phyloP scores from a whole-genome alignment of 2,113 vertebrate genomes.

The Nanger granti region DNA sequence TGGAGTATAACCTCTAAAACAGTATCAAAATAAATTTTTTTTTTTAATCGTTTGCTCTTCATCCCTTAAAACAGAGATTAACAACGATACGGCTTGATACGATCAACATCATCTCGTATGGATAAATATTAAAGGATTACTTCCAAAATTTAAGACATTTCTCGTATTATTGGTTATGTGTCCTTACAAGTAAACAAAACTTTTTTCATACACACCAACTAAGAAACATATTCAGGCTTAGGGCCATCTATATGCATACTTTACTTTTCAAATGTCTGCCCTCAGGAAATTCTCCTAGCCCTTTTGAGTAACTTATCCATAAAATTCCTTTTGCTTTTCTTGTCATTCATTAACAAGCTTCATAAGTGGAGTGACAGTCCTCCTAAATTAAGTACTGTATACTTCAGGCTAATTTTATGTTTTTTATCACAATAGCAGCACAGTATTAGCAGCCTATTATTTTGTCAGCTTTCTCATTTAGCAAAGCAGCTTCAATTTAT shows the following conservation, averaged over 20 bases:
- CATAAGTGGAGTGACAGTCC: conserved; percentile 68
- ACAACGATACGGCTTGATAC: background rate
- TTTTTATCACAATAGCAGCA: conserved; percentile 79
- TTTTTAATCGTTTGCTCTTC: background rate
- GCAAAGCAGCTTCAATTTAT: conserved; percentile 94
- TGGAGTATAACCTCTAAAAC: background rate
- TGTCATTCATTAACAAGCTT: conserved; percentile 64
- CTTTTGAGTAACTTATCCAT: conserved; percentile 42
- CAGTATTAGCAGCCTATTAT: conserved; percentile 82
- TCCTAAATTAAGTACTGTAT: conserved; percentile 76
- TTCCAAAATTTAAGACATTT: background rate
- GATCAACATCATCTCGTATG: background rate
- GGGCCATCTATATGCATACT: background rate
- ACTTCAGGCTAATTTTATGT: conserved; percentile 80
- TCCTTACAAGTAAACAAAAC: background rate
- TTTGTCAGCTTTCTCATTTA: conserved; percentile 90
- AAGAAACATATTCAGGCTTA: background rate
- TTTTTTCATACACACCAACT: background rate
- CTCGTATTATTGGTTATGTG: background rate
- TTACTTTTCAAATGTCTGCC: conserved; percentile 14
- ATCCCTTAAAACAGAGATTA: background rate
- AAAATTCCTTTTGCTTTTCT: conserved; percentile 31
- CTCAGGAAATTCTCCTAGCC: conserved; percentile 34
- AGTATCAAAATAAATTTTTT: background rate
- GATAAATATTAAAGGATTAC: background rate